Conservation (phyloP, 2,888 invertebrate genomes). For the Elmis aenea region DNA sequence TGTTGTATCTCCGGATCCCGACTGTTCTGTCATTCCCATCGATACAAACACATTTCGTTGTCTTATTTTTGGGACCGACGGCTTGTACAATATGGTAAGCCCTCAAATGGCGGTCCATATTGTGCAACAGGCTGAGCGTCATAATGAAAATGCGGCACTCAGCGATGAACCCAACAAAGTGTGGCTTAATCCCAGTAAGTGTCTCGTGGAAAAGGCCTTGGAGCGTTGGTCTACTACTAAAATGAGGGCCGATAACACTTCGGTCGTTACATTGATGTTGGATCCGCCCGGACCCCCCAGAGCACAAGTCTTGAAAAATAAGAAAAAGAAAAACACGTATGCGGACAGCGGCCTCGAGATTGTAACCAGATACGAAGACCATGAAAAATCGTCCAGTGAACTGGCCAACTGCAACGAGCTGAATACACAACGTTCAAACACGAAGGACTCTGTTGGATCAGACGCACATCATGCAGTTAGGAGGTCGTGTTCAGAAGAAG, state of each 20-base stretch:
- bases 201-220: conserved; percentile 76
- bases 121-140: conserved; percentile 75
- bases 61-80: conserved; percentile 93
- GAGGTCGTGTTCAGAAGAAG: no score
- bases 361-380: conserved; percentile 34
- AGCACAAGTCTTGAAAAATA: conserved; percentile 54
- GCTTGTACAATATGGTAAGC: conserved; percentile 92
- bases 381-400: no score
- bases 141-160: conserved; percentile 66
- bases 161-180: conserved; percentile 42
- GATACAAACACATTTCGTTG: conserved; percentile 76
- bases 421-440: no score
- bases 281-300: conserved; percentile 83
- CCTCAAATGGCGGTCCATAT: conserved; percentile 78
- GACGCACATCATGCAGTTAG: no score
- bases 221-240: conserved; percentile 76
- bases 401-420: no score
- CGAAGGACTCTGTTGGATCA: no score
- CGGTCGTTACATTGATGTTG: conserved; percentile 86
- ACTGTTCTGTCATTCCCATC: conserved; percentile 80
- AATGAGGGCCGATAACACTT: conserved; percentile 94
- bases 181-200: conserved; percentile 89
- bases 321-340: conserved; percentile 32
- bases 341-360: conserved; percentile 39
- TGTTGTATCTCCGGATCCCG: conserved; percentile 97